Conservation (phyloP, 2,888 invertebrate genomes). For the Unio pictorum region DNA sequence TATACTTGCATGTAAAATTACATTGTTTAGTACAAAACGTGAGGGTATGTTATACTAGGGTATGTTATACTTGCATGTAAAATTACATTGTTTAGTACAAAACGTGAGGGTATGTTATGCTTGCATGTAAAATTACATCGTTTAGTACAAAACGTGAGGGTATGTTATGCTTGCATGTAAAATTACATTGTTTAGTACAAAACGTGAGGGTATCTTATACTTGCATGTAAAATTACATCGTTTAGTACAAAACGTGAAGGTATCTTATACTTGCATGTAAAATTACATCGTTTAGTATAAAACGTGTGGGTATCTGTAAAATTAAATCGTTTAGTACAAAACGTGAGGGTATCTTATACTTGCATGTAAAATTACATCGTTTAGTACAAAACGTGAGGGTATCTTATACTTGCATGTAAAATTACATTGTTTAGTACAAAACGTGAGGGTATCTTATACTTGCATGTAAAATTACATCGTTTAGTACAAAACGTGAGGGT, state of each 20-base stretch:
- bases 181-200: not conserved
- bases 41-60: constrained; percentile 17
- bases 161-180: constrained; percentile 12
- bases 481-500: constrained; percentile 44
- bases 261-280: too few relatives aligned
- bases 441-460: constrained; percentile 46
- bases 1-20: not conserved
- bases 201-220: constrained; percentile 47
- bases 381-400: constrained; percentile 44
- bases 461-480: too few relatives aligned
- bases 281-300: too few relatives aligned
- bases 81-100: not conserved
- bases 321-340: not conserved
- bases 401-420: constrained; percentile 2
- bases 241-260: too few relatives aligned
- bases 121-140: too few relatives aligned
- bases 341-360: constrained; percentile 45
- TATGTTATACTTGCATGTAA: constrained; percentile 12
- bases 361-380: too few relatives aligned
- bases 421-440: not conserved
- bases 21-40: too few relatives aligned
- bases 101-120: constrained; percentile 47
- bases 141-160: constrained; percentile 40
- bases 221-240: too few relatives aligned
- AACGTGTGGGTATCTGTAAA: too few relatives aligned